Evolutionary conservation across 2,797 vertebrate species (phyloP).

Genomic region (Acanthurus lineatus): DNA sequence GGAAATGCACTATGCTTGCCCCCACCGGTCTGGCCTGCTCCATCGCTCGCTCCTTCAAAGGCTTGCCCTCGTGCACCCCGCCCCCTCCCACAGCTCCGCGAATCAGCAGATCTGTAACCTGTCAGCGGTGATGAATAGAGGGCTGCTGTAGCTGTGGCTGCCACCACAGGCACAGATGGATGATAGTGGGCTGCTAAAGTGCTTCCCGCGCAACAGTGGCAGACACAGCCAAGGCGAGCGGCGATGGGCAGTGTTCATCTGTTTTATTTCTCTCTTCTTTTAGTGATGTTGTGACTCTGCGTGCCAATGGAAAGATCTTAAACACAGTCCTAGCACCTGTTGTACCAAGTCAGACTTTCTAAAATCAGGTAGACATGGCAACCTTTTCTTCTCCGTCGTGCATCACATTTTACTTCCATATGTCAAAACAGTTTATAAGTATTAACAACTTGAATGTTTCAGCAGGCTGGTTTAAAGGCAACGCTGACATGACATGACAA

Average conservation of each 20-base stretch:
- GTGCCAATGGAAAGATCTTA: slow-evolving; percentile 17
- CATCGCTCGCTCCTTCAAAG: slow-evolving; percentile 46
- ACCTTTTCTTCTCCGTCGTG: neutral
- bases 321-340: slow-evolving; percentile 27
- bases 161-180: slow-evolving; percentile 74
- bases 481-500: slow-evolving; percentile 20
- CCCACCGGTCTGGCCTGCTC: slow-evolving; percentile 57
- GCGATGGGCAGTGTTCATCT: slow-evolving; percentile 24
- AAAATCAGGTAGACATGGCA: neutral
- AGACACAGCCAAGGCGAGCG: slow-evolving; percentile 50
- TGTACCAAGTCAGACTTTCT: slow-evolving; percentile 26
- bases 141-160: slow-evolving; percentile 62
- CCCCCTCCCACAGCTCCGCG: slow-evolving; percentile 24
- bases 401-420: neutral
- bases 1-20: slow-evolving; percentile 49
- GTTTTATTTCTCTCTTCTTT: slow-evolving; percentile 34
- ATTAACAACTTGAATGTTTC: slow-evolving; percentile 22
- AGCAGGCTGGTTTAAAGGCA: slow-evolving; percentile 2
- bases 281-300: slow-evolving; percentile 22
- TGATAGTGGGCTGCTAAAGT: slow-evolving; percentile 70
- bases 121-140: slow-evolving; percentile 77
- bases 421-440: slow-evolving; percentile 28
- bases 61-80: neutral
- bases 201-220: slow-evolving; percentile 64
- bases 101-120: slow-evolving; percentile 76